phyloP scores from a whole-genome alignment of 2,888 invertebrate species.

The Cremastinae sp. region DNA sequence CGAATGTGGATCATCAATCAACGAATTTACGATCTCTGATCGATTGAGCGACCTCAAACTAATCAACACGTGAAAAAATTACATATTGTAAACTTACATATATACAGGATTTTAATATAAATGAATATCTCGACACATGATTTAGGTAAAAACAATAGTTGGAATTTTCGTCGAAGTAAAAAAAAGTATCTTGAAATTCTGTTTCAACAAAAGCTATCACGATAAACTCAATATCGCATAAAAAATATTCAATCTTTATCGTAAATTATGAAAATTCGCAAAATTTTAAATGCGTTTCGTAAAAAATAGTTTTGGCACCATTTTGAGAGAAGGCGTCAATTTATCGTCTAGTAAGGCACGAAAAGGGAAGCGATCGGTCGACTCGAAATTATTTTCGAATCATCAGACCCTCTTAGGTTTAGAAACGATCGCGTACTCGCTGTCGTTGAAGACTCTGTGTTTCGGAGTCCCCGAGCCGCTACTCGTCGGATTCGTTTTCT shows the following conservation, averaged over 20 bases:
- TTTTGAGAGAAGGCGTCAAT: constrained; percentile 34
- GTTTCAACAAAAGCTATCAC: constrained; percentile 1
- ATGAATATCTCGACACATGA: too few species aligned
- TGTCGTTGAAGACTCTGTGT: constrained; percentile 88
- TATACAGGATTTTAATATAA: too few species aligned
- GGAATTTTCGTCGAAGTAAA: too few species aligned
- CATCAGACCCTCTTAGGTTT: constrained; percentile 90
- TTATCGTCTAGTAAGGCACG: constrained; percentile 51
- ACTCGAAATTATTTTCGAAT: not conserved
- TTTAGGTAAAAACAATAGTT: too few species aligned
- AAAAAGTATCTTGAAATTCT: not conserved
- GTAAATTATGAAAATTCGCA: constrained; percentile 22
- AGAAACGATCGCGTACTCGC: constrained; percentile 91
- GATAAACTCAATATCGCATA: constrained; percentile 8
- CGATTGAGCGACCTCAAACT: not conserved
- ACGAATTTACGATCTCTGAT: constrained; percentile 17
- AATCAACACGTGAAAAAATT: too few species aligned
- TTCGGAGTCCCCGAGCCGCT: constrained; percentile 80
- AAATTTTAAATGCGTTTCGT: constrained; percentile 10
- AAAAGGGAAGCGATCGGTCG: constrained; percentile 12
- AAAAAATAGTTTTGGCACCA: constrained; percentile 44
- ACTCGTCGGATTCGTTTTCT: constrained; percentile 79
- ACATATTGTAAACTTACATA: too few species aligned
- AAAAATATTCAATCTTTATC: constrained; percentile 10
- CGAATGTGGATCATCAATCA: constrained; percentile 32